These are phyloP conservation scores for Urosaurus nigricauda DNA, from an alignment of 2,797 vertebrate species.

Conservation along the genomic window DNA sequence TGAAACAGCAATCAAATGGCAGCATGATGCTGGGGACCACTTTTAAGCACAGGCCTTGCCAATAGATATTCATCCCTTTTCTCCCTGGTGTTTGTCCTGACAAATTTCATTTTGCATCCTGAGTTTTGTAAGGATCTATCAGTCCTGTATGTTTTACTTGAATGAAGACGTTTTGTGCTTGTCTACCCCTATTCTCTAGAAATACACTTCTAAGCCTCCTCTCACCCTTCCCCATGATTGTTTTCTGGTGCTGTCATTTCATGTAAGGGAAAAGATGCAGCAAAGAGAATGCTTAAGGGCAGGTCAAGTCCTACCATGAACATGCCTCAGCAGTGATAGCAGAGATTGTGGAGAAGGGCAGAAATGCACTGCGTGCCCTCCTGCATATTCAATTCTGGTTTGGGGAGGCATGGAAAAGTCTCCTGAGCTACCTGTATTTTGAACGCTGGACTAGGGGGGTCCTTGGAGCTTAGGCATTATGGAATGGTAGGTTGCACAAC, in stretches of 20 bases:
- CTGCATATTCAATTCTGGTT: too few species aligned
- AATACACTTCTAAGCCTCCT: not conserved
- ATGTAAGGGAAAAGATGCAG: not conserved
- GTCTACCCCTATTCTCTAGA: not conserved
- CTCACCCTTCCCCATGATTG: not conserved
- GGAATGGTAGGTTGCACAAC: too few species aligned
- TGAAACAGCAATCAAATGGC: not conserved
- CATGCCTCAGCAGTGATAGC: too few species aligned
- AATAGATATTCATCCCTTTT: not conserved
- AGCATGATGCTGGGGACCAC: too few species aligned
- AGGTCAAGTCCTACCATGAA: too few species aligned
- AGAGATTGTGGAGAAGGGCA: too few species aligned
- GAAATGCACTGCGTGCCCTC: too few species aligned
- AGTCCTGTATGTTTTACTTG: not conserved
- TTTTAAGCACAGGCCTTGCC: not conserved
- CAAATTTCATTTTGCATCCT: conserved; percentile 1
- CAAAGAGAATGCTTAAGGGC: not conserved
- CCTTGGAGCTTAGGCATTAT: too few species aligned
- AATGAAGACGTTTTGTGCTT: not conserved
- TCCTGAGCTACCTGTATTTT: too few species aligned
- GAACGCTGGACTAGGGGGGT: too few species aligned
- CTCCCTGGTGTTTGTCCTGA: not conserved
- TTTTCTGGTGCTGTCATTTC: not conserved
- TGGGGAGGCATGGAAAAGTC: too few species aligned
- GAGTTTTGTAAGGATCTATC: not conserved